Evolutionary conservation across 2,797 vertebrate species (phyloP).

Genomic region (Cuniculus paca): DNA sequence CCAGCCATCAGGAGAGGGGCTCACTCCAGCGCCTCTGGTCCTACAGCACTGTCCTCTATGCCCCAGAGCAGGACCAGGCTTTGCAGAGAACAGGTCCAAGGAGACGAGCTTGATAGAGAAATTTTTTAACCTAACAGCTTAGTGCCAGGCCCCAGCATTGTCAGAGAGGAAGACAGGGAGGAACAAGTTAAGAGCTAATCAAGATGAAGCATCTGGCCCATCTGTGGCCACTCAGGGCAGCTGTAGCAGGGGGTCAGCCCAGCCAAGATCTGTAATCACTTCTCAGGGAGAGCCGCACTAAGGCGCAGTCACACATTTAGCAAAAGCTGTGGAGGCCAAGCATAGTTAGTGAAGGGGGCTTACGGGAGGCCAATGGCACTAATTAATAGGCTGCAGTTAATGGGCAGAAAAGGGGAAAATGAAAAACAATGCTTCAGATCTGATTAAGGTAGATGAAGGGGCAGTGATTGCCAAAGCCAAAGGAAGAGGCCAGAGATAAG

Average conservation of each 20-base stretch:
- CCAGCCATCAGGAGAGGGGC: background rate
- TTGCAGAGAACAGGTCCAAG: background rate
- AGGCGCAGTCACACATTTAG: slow-evolving; percentile 50
- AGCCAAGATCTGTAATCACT: slow-evolving; percentile 67
- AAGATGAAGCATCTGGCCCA: slow-evolving; percentile 56
- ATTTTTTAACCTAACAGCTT: background rate
- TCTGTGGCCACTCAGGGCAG: slow-evolving; percentile 49
- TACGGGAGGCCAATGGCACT: slow-evolving; percentile 34
- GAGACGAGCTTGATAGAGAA: background rate
- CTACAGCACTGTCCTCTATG: background rate
- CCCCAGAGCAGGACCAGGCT: background rate
- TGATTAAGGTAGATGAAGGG: slow-evolving; percentile 39
- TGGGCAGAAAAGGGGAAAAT: slow-evolving; percentile 29
- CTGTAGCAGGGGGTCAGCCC: slow-evolving; percentile 63
- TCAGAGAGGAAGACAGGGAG: background rate
- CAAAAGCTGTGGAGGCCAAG: slow-evolving; percentile 33
- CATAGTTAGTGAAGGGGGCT: background rate
- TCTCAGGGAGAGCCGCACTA: slow-evolving; percentile 52
- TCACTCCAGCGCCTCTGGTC: background rate
- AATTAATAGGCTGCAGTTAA: slow-evolving; percentile 71
- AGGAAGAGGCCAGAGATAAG: background rate
- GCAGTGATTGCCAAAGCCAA: background rate
- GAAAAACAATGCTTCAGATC: slow-evolving; percentile 56
- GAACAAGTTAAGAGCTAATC: slow-evolving; percentile 69
- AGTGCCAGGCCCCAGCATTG: background rate